Evolutionary conservation across 2,888 invertebrate species (phyloP), one percentile per base, ranked within the genome.

Genomic region (Galerucella nymphaeae): DNA sequence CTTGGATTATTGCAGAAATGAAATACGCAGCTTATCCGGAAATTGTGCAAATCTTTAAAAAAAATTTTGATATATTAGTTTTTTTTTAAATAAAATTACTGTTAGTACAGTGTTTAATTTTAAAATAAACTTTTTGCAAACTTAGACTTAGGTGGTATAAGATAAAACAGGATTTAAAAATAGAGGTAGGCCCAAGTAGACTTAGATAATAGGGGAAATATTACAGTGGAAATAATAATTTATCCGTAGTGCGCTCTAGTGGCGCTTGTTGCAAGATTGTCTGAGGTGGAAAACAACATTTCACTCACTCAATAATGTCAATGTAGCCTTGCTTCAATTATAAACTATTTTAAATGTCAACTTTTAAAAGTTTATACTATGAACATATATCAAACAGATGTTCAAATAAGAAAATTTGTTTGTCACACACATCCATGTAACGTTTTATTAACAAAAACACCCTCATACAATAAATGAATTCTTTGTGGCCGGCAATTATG

Each of bases 401-500:
- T 71, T 71, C 68, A 66, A 68, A 66, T 59, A 66, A 64, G 70
- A 74, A 72, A 73, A 73, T 73, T 71, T 74, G 74, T 71, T 76
- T 76, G 80, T 81, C 80, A 76, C 71, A 75, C 75, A 70, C 80
- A 80, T 73, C 77, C 78, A 48, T 42, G 78, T 74, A 78, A 79
- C 78, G 77, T 80, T 81, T 80, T 77, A 81, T 81, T 79, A 81
- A 82, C 81, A 79, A 78, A 80, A 79, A 78, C 80, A 80, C 80
- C 80, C 81, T 77, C 78, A 79, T 77, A 77, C 79, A 82, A 82
- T 80, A 80, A 80, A 83, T 82, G 82, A 80, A 84, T 84, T 84
- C 84, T 84, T 84, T 81, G 83, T 80, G 83, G 81, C 79, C 83
- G 79, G 82, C 83, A 83, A 84, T 84, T 84, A 82, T 80, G 79